Conservation (phyloP, 1,140 invertebrate species). For the Aphis craccivora region DNA sequence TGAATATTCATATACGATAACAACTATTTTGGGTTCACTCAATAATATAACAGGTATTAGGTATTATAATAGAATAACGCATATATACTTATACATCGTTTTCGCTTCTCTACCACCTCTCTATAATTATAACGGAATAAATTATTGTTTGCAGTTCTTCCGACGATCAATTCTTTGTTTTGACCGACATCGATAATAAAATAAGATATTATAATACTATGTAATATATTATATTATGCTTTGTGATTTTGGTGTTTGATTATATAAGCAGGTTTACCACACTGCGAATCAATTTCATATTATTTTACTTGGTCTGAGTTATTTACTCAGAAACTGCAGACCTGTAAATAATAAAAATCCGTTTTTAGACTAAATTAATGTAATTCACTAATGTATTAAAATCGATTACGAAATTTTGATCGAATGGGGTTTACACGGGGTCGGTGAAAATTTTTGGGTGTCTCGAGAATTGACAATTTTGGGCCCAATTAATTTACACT, state of each 20-base stretch:
- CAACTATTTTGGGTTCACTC: background rate
- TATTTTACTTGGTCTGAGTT: background rate
- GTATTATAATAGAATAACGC: background rate
- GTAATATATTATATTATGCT: background rate
- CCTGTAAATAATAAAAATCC: background rate
- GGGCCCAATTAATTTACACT: too few species aligned
- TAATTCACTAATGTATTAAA: background rate
- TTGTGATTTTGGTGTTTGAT: background rate
- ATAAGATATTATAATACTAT: background rate
- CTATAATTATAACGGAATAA: background rate
- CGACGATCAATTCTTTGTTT: background rate
- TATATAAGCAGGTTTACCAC: background rate
- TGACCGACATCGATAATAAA: background rate
- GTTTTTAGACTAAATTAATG: background rate
- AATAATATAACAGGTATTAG: background rate
- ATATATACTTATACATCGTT: too few species aligned
- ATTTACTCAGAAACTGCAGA: background rate
- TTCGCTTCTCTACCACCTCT: background rate
- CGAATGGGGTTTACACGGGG: background rate
- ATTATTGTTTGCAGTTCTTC: background rate
- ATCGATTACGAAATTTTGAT: background rate
- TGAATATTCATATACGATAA: background rate
- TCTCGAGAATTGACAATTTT: too few species aligned
- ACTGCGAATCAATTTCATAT: background rate
- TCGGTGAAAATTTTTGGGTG: too few species aligned